Conservation (phyloP, 2,888 invertebrate genomes). For the Stratiomys singularior region DNA sequence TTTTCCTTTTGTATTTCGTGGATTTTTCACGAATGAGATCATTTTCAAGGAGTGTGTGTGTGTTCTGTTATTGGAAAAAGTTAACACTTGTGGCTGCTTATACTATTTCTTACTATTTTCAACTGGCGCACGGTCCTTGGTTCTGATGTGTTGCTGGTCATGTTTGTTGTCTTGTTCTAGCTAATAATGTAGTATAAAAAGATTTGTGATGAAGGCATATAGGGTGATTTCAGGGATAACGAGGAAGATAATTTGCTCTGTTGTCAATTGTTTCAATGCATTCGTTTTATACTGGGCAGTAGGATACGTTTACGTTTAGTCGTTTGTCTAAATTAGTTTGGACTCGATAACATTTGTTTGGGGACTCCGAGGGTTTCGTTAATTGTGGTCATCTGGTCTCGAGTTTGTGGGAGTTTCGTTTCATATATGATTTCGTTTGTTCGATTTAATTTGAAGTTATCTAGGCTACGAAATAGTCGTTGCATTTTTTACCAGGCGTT, state of each 20-base stretch:
- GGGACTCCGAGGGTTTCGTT: background rate
- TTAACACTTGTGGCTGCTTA: background rate
- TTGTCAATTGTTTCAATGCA: background rate
- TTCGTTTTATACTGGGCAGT: background rate
- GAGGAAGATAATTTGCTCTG: conserved; percentile 2
- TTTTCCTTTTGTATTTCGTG: background rate
- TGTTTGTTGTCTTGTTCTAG: conserved; percentile 18
- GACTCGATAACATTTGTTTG: background rate
- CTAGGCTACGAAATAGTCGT: conserved; percentile 15
- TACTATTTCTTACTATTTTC: background rate
- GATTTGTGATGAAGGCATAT: conserved; percentile 41
- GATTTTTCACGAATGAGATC: background rate
- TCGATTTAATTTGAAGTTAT: background rate
- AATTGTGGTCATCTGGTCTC: background rate
- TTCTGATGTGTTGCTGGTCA: background rate
- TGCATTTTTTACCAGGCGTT: background rate
- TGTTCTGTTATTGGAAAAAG: background rate
- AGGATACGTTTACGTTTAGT: background rate
- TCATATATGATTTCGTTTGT: background rate
- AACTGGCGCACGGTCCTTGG: background rate
- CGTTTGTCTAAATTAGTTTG: background rate
- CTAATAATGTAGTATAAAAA: conserved; percentile 37
- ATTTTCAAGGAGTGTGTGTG: no score
- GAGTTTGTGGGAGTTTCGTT: background rate
- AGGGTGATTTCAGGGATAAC: conserved; percentile 42